Conservation (phyloP, 2,888 invertebrate species). For the Bugula neritina region DNA sequence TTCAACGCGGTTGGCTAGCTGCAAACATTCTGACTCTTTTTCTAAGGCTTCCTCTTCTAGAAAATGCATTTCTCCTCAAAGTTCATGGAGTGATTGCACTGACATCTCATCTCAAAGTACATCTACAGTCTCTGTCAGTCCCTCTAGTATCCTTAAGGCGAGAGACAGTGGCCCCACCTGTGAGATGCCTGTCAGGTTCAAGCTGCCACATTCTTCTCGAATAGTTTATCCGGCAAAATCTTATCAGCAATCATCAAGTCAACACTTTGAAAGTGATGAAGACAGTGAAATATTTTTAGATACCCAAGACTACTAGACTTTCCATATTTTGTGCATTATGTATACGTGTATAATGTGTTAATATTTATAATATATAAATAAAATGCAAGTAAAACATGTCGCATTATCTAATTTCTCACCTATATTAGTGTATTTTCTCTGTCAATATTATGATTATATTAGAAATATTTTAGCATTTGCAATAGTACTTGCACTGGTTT, state of each 20-base stretch:
- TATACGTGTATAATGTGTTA: too few relatives aligned
- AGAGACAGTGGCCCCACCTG: slow-evolving; percentile 24
- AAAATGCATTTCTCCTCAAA: not conserved
- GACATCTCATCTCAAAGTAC: not conserved
- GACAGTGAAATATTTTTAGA: not conserved
- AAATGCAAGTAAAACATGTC: too few relatives aligned
- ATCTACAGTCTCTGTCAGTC: not conserved
- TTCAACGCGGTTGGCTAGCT: not conserved
- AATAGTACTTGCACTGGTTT: too few relatives aligned
- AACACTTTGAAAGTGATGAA: not conserved
- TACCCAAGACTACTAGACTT: not conserved
- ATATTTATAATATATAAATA: too few relatives aligned
- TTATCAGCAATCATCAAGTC: not conserved
- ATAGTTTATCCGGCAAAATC: slow-evolving; percentile 22
- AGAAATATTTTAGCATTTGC: too few relatives aligned
- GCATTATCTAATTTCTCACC: too few relatives aligned
- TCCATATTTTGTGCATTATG: too few relatives aligned
- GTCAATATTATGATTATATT: too few relatives aligned
- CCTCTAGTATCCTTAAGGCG: slow-evolving; percentile 5
- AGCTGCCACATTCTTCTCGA: slow-evolving; percentile 1
- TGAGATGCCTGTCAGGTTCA: slow-evolving; percentile 26
- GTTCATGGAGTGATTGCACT: not conserved
- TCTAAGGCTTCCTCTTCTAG: not conserved
- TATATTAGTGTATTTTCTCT: too few relatives aligned
- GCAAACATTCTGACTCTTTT: not conserved